A percentile compares a stretch with the other conserved stretches of the same genome.
Conservation (phyloP, 2,888 invertebrate species). For the Dichetophora obliterata region DNA sequence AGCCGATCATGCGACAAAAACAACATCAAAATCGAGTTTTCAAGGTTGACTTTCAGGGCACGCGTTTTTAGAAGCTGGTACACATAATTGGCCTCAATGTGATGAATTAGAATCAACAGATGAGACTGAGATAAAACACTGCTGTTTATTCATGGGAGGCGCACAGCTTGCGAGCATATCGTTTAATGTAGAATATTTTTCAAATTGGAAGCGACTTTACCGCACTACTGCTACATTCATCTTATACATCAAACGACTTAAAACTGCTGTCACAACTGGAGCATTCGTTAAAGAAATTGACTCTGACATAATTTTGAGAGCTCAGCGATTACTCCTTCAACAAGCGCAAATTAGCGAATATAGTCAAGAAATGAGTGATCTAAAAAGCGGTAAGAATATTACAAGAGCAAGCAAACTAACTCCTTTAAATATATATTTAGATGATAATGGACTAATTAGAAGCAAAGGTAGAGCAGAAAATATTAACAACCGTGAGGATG, state of each 20-base stretch:
- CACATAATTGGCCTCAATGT: slow-evolving; percentile 36
- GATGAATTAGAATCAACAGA: slow-evolving; percentile 23
- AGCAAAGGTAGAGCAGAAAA: slow-evolving; percentile 16
- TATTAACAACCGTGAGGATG: slow-evolving; percentile 16
- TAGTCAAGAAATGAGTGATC: neutral
- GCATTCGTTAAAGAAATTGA: neutral
- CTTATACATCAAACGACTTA: too few species aligned
- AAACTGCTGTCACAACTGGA: neutral
- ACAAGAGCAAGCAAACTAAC: slow-evolving; percentile 42
- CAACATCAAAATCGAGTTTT: slow-evolving; percentile 10
- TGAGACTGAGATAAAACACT: too few species aligned
- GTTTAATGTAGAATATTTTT: slow-evolving; percentile 21
- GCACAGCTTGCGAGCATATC: too few species aligned
- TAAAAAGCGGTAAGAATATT: slow-evolving; percentile 38
- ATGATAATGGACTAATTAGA: slow-evolving; percentile 11
- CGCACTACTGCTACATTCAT: neutral
- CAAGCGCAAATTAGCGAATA: slow-evolving; percentile 5
- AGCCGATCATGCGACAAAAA: slow-evolving; percentile 35
- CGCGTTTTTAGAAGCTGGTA: slow-evolving; percentile 25
- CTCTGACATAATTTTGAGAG: neutral
- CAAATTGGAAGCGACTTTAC: slow-evolving; percentile 5
- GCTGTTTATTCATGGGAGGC: too few species aligned
- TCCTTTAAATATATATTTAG: slow-evolving; percentile 42
- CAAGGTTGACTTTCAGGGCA: slow-evolving; percentile 38
- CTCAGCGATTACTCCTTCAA: slow-evolving; percentile 10